Base-by-base conservation (phyloP, 2,797 vertebrate species). In the Molothrus aeneus region DNA sequence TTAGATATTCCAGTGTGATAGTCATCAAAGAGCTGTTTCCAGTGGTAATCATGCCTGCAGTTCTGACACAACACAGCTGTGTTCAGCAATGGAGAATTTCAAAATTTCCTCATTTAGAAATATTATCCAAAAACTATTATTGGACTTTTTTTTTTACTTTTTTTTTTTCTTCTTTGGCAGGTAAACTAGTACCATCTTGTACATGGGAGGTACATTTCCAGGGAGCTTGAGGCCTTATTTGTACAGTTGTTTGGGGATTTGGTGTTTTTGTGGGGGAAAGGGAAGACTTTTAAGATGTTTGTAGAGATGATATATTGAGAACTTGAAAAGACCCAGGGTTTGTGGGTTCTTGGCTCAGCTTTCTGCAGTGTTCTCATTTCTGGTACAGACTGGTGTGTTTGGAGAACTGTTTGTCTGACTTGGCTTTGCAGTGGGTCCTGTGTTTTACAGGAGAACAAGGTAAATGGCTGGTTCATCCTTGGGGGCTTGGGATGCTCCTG, bases 61-160 rank as follows among this genome's bases (percentile, higher is more conserved):
- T 96, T 92, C 73, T 96, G 93, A 95, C 77, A 93, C 82, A 95
- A 96, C 92, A 93, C 96, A 96, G 95, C 95, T 96, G 87, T 92
- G 73, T 60, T 93, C 77, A 12, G 81, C 57, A 63, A 5, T 9
- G 56, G 59, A 86, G 86, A 92, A 85, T 72, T 90, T 31, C 0
- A 91, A 31, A 70, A 73, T 92, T 79, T 91, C 72, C 69, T 90
- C 65, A 51, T 92, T 79, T 73, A 94, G 91, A 88, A 94, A 92
- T 40, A 81, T 28, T 91, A 72, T 78, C 80, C 65, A 92, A 65
- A 95, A 94, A 15, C 59, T 84, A 36, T 81, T 90, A 47, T 7
- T 96, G 80, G 28, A 32, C 31, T 36, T 36, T 42, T 64, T 43
- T 75, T 72, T 59, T 73, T 48, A n/a, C 6, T 26, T 20, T 12